Base-by-base conservation (phyloP, 2,888 invertebrate species). In the Therioaphis trifolii region DNA sequence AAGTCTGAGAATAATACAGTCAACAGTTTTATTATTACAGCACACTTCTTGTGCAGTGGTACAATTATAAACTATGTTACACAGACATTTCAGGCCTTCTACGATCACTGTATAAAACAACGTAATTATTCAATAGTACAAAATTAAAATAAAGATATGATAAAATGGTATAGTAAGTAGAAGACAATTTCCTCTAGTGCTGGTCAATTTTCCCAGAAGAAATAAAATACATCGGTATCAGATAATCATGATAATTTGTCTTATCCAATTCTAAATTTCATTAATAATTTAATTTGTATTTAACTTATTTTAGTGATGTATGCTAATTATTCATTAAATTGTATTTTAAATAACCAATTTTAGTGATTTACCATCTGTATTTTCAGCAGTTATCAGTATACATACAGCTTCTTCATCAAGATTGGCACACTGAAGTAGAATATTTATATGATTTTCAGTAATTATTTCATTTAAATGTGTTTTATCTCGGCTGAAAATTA, bases 71-170 rank as follows among this genome's bases (percentile, higher is more conserved):
- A 96, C 91, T 86, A 98, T 90, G 89, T 98, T 98, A 88, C 95
- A 96, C 14, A 98, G 90, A 88, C 96, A 93, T 89, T 97, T 98
- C 79, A 95, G 90, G 0, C 96, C 94, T 89, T 97, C 97, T 9
- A 94, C 90, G 2, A 91, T 91, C 35, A 92, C 90, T 86, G 84
- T 12, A 35, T 7, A 35, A 35, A 84, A 55, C 5, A 69, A 55
- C 5, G 63, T 21, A 40, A 61, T 27, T 35, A 43, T 80, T 68
- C 1, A 80, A 14, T 61, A 49, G 12, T 29, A 58, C 40, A 74
- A 24, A 43, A 76, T 35, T 35, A 7, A 35, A 35, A 35, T 35
- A 35, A 35, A 35, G 7, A 35, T 35, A 35, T 35, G 3, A 7
- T n/a, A 35, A 35, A 35, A 35, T 35, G 35, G 35, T 35, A 35